A percentile compares a stretch with the other conserved stretches of the same genome.
These are phyloP conservation scores for Agonopterix heracliana DNA, from an alignment of 2,888 invertebrate genomes.

Conservation along the genomic window DNA sequence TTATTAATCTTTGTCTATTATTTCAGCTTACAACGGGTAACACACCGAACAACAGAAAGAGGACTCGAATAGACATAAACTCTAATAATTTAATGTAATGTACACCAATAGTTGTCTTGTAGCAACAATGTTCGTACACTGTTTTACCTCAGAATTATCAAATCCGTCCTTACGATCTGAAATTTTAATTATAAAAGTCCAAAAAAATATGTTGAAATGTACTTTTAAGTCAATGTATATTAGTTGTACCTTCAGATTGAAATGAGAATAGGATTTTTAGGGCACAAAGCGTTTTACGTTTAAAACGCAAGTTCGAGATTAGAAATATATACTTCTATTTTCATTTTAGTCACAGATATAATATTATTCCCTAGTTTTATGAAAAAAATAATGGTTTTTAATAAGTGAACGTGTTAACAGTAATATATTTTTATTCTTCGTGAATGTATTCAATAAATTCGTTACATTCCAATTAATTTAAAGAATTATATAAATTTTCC, in stretches of 20 bases:
- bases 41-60: slow-evolving; percentile 8
- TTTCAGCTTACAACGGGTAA: slow-evolving; percentile 53
- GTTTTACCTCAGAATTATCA: slow-evolving; percentile 36
- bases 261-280: slow-evolving; percentile 68
- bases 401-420: background rate
- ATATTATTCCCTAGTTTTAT: slow-evolving; percentile 4
- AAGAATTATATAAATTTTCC: background rate
- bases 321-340: slow-evolving; percentile 57
- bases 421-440: background rate
- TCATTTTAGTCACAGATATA: slow-evolving; percentile 59
- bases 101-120: slow-evolving; percentile 30
- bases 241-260: slow-evolving; percentile 35
- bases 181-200: background rate
- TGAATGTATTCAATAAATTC: slow-evolving; percentile 1
- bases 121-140: slow-evolving; percentile 20
- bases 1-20: background rate
- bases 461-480: slow-evolving; percentile 6
- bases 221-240: background rate
- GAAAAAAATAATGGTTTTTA: background rate
- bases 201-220: background rate
- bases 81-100: slow-evolving; percentile 23
- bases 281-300: slow-evolving; percentile 31
- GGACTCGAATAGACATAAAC: slow-evolving; percentile 17
- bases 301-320: slow-evolving; percentile 17
- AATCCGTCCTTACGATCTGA: slow-evolving; percentile 16